These are phyloP conservation scores for Myathropa florea DNA, from an alignment of 2,888 invertebrate genomes.

Conservation along the genomic window DNA sequence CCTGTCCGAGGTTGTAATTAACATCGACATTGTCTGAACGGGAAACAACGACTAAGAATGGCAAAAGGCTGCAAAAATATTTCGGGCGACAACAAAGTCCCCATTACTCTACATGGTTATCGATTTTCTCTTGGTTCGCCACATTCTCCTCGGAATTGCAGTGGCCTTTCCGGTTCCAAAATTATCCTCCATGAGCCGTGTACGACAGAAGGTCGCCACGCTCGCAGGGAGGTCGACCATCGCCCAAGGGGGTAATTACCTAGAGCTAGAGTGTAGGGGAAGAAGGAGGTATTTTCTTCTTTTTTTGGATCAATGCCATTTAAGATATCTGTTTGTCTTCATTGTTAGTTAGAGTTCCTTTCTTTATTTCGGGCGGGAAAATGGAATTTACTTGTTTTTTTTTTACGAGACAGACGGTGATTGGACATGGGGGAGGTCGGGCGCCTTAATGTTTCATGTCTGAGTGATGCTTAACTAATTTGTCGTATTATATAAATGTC, in stretches of 20 bases:
- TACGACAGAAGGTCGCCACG: slow-evolving; percentile 23
- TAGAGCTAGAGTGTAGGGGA: not conserved
- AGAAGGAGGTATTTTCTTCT: not conserved
- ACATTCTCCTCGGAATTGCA: not conserved
- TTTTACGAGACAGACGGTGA: not conserved
- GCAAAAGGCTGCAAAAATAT: slow-evolving; percentile 48
- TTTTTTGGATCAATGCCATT: slow-evolving; percentile 37
- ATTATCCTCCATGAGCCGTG: slow-evolving; percentile 7
- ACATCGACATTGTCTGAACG: slow-evolving; percentile 57
- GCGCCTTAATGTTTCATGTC: slow-evolving; percentile 28
- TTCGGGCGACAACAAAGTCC: slow-evolving; percentile 24
- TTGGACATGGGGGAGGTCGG: not conserved
- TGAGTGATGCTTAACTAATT: slow-evolving; percentile 41
- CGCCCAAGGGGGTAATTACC: slow-evolving; percentile 21
- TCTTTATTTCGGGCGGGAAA: not conserved
- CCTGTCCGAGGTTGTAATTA: slow-evolving; percentile 54
- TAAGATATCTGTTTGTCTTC: slow-evolving; percentile 38
- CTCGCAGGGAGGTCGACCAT: slow-evolving; percentile 2
- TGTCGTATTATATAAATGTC: not conserved
- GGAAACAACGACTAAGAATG: slow-evolving; percentile 39
- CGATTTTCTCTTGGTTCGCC: slow-evolving; percentile 22
- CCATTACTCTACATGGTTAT: slow-evolving; percentile 17
- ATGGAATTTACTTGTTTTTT: slow-evolving; percentile 27
- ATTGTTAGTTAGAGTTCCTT: slow-evolving; percentile 28
- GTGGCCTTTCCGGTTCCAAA: slow-evolving; percentile 12